Evolutionary conservation across 2,113 vertebrate genomes (phyloP), one percentile per base, ranked within the genome.

Genomic region (Dunckerocampus dactyliophorus): DNA sequence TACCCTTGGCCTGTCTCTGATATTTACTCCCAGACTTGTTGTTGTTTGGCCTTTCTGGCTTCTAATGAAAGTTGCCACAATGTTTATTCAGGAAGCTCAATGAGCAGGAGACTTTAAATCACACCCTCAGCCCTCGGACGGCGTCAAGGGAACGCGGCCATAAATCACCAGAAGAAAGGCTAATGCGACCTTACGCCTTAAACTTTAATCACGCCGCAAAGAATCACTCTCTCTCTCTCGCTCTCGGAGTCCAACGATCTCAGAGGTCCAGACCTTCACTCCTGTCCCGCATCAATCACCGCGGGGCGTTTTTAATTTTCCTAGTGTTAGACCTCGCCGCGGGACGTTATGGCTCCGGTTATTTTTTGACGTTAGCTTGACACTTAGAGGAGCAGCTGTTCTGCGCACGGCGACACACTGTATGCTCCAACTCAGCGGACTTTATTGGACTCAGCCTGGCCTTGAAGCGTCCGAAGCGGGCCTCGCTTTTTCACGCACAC

Each of bases 121-220:
- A 79, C 69, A 37, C 50, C 69, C 31, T 34, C 7, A 8, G 31
- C 31, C 24, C 60, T 16, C 52, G 72, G 78, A 79, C 82, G 72
- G 63, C 79, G 84, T 91, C 87, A 90, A 90, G 87, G 87, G 67
- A 87, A 89, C 49, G 1, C 28, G 49, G 69, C 47, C 59, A 79
- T 89, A 88, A 88, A 89, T 88, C 85, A 86, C 34, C 0, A 49
- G 56, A 45, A 79, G 82, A 83, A 88, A 89, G 85, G 76, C 45
- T 72, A 85, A 74, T 47, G 75, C 74, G 82, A 78, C 81, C 84
- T 89, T 76, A 79, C 8, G 75, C 71, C 62, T 82, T 81, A 76
- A 67, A 80, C 70, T 85, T 85, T 87, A 85, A 87, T 81, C 72
- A 70, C 47, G 61, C 67, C 8, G 74, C 61, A 37, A 71, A 85